Evolutionary conservation across 2,797 vertebrate species (phyloP).

Genomic region (Takifugu rubripes): DNA sequence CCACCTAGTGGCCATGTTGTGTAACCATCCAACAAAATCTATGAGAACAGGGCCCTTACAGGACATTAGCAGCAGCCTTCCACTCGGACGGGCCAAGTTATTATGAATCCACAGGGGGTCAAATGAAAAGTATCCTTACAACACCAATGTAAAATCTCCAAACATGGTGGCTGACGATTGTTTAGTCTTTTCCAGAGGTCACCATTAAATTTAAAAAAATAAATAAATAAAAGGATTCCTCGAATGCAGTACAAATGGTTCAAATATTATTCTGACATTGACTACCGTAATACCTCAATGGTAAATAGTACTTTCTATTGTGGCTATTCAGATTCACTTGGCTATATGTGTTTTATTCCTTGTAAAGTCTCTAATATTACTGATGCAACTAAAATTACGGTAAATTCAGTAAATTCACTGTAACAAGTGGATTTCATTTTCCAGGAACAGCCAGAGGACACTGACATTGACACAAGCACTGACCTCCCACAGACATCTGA

Average conservation of each 20-base stretch:
- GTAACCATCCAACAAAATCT: neutral
- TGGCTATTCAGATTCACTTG: no score
- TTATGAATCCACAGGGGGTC: neutral
- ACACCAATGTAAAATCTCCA: constrained; percentile 1
- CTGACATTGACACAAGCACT: constrained; percentile 32
- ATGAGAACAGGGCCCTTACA: no score
- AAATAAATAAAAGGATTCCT: constrained; percentile 7
- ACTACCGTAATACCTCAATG: neutral
- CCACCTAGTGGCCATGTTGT: constrained; percentile 70
- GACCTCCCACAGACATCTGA: constrained; percentile 96
- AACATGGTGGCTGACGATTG: constrained; percentile 11
- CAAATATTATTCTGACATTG: neutral
- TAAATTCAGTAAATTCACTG: neutral
- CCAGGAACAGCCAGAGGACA: constrained; percentile 10
- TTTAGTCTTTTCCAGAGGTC: constrained; percentile 21
- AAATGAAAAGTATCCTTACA: constrained; percentile 10
- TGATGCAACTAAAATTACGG: neutral
- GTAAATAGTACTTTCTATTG: no score
- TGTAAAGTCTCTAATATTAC: neutral
- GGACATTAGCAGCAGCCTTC: constrained; percentile 1
- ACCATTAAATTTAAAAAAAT: constrained; percentile 15
- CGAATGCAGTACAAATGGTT: neutral
- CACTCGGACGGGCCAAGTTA: constrained; percentile 2
- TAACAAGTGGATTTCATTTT: constrained; percentile 6
- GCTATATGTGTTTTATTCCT: neutral